Percentiles rank a stretch among this genome's conserved stretches.
phyloP scores from a whole-genome alignment of 2,113 vertebrate genomes.

The Microcebus ravelobensis region DNA sequence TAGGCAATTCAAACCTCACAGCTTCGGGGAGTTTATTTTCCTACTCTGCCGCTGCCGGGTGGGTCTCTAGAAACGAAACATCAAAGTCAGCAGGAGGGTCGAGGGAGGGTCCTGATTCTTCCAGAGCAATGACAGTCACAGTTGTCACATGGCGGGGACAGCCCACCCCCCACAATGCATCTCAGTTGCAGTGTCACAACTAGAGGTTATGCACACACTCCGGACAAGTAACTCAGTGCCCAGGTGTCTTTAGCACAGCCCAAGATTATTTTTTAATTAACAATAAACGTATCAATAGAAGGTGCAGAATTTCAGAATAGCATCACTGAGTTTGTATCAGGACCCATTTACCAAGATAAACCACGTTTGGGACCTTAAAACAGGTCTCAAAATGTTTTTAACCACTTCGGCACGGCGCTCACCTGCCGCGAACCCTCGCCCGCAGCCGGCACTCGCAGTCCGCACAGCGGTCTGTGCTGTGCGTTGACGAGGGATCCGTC shows the following conservation, averaged over 20 bases:
- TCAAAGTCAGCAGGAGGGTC: background rate
- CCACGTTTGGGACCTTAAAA: no score
- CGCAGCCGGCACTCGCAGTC: no score
- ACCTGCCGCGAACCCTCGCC: no score
- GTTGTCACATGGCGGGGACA: fast-evolving
- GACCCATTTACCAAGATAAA: no score
- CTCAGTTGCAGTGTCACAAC: fast-evolving
- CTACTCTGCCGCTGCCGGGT: background rate
- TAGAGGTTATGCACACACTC: no score
- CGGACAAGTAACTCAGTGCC: background rate
- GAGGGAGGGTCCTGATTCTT: background rate
- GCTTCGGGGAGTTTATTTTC: background rate
- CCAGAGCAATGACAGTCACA: background rate
- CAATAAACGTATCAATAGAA: no score
- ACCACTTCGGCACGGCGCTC: no score
- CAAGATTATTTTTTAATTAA: background rate
- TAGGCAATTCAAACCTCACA: background rate
- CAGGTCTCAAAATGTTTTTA: no score
- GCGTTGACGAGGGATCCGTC: fast-evolving
- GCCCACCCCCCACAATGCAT: background rate
- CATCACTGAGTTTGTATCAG: background rate
- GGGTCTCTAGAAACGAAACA: background rate
- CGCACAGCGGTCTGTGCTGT: no score
- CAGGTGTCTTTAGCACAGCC: background rate
- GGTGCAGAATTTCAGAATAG: background rate